Conservation (phyloP, 2,113 vertebrate species). For the Aegithalos caudatus region DNA sequence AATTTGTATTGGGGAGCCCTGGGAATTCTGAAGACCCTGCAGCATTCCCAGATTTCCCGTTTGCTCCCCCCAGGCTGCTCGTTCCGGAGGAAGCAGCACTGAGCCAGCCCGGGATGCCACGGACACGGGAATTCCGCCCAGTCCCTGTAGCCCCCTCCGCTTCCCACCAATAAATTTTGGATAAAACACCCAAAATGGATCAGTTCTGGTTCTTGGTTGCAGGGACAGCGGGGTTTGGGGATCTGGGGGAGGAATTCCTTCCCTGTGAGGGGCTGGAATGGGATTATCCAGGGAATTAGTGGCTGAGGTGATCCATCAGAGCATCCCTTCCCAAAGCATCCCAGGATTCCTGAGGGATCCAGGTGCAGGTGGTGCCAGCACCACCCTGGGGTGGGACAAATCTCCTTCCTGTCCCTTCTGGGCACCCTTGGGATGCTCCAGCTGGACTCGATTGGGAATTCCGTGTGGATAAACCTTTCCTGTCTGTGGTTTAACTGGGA, state of each 20-base stretch:
- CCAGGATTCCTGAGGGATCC: accelerated
- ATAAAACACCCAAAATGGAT: neutral
- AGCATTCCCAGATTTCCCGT: neutral
- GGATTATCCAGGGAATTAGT: neutral
- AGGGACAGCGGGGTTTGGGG: accelerated
- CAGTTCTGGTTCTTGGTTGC: neutral
- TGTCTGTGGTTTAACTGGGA: accelerated
- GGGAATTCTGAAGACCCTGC: too few relatives aligned
- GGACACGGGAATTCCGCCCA: neutral
- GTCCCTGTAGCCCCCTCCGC: neutral
- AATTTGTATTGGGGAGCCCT: accelerated
- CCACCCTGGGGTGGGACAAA: neutral
- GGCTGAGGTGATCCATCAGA: neutral
- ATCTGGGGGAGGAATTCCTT: neutral
- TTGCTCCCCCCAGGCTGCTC: neutral
- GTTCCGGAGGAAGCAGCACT: constrained; percentile 4
- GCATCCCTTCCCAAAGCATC: neutral
- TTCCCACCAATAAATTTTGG: neutral
- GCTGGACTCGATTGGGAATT: accelerated
- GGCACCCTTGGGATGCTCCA: neutral
- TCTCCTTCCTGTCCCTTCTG: neutral
- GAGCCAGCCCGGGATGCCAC: neutral
- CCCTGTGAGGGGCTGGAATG: accelerated
- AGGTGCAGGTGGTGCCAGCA: neutral
- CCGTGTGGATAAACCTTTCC: accelerated